A percentile compares a stretch with the other conserved stretches of the same genome.
These are phyloP conservation scores for Hydrophis major DNA, from an alignment of 2,797 vertebrate genomes.

Conservation along the genomic window DNA sequence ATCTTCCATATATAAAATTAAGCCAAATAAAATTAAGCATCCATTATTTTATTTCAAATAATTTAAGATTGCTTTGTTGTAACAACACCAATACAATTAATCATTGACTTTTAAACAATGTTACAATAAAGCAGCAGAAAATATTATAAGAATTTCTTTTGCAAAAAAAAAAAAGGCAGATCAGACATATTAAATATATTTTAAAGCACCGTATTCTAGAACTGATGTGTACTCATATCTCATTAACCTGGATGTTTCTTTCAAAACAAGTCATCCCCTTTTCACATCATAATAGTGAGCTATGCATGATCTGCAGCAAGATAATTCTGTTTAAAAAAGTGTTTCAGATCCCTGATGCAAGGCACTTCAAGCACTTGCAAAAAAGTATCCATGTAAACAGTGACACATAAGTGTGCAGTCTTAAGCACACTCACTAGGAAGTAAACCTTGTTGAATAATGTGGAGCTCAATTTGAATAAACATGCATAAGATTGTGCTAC, in stretches of 20 bases:
- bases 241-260: slow-evolving; percentile 34
- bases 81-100: slow-evolving; percentile 2
- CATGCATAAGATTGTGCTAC: neutral
- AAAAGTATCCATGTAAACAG: slow-evolving; percentile 73
- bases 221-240: slow-evolving; percentile 34
- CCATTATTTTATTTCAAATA: slow-evolving; percentile 10
- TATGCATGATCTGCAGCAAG: slow-evolving; percentile 50
- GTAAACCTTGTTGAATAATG: neutral
- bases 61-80: slow-evolving; percentile 7
- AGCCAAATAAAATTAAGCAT: neutral
- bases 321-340: slow-evolving; percentile 59
- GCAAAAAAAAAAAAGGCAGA: slow-evolving; percentile 58
- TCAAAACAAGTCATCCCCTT: slow-evolving; percentile 43
- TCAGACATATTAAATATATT: slow-evolving; percentile 61
- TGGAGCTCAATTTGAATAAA: neutral
- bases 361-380: slow-evolving; percentile 69
- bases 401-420: slow-evolving; percentile 53
- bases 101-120: slow-evolving; percentile 36
- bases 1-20: neutral
- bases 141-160: slow-evolving; percentile 57
- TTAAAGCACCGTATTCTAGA: slow-evolving; percentile 62
- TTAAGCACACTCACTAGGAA: neutral
- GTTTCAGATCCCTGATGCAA: slow-evolving; percentile 74
- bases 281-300: slow-evolving; percentile 48
- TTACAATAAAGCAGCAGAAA: slow-evolving; percentile 26